Conservation (phyloP, 2,113 vertebrate genomes). For the Ellobius talpinus region DNA sequence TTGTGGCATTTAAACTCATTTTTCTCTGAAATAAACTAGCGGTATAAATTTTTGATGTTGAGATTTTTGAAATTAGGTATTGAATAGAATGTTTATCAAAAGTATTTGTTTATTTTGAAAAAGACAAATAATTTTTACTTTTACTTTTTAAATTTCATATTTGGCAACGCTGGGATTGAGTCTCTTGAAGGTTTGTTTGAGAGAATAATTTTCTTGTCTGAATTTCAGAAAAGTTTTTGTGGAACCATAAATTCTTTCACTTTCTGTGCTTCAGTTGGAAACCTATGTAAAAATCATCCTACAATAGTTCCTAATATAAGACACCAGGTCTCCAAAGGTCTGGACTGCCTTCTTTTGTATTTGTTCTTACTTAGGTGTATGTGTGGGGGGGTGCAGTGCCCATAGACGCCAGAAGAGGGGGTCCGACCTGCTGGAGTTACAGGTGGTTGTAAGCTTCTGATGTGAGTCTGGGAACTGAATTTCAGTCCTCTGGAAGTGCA, state of each 20-base stretch:
- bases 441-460: background rate
- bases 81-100: background rate
- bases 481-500: background rate
- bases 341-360: no score
- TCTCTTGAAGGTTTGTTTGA: background rate
- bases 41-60: background rate
- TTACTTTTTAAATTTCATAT: background rate
- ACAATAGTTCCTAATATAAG: background rate
- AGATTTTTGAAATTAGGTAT: background rate
- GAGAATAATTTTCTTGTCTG: background rate
- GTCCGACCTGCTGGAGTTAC: background rate
- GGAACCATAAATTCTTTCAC: constrained; percentile 13
- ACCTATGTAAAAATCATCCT: background rate
- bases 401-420: background rate
- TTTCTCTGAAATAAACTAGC: background rate
- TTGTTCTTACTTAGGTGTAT: background rate
- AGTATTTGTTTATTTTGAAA: background rate
- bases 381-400: background rate
- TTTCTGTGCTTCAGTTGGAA: background rate
- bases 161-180: background rate
- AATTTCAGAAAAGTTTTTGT: background rate
- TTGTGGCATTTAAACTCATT: background rate
- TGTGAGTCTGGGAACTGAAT: background rate
- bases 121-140: constrained; percentile 45
- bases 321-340: background rate